Conservation (phyloP, 1,140 invertebrate genomes). For the Drosophila sproati region DNA sequence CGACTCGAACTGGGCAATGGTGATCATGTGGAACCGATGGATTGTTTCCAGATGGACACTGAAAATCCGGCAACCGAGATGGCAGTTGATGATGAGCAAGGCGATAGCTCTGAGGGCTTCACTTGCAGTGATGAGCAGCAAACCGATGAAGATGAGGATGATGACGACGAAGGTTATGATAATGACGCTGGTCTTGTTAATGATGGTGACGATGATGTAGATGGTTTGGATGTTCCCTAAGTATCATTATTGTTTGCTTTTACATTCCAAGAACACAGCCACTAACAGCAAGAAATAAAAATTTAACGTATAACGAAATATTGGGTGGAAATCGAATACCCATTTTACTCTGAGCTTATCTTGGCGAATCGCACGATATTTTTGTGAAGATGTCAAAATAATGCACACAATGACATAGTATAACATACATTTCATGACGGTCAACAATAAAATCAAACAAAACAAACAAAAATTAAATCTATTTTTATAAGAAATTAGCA, state of each 20-base stretch:
- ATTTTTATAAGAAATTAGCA: too few relatives aligned
- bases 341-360: too few relatives aligned
- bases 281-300: neutral
- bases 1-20: slow-evolving; percentile 60
- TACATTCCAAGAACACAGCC: slow-evolving; percentile 6
- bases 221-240: neutral
- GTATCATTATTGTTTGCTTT: slow-evolving; percentile 22
- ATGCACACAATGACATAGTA: too few relatives aligned
- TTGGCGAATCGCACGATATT: too few relatives aligned
- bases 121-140: slow-evolving; percentile 18
- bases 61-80: slow-evolving; percentile 7
- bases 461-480: too few relatives aligned
- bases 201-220: neutral
- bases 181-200: slow-evolving; percentile 1
- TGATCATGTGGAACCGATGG: slow-evolving; percentile 46
- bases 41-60: neutral
- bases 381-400: too few relatives aligned
- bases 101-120: slow-evolving; percentile 11
- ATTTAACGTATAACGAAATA: neutral
- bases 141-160: neutral
- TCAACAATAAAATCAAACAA: too few relatives aligned
- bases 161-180: neutral
- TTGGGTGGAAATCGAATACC: neutral
- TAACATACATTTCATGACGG: too few relatives aligned
- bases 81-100: slow-evolving; percentile 6